Evolutionary conservation across 2,888 invertebrate genomes (phyloP).

Genomic region (Tinea trinotella): DNA sequence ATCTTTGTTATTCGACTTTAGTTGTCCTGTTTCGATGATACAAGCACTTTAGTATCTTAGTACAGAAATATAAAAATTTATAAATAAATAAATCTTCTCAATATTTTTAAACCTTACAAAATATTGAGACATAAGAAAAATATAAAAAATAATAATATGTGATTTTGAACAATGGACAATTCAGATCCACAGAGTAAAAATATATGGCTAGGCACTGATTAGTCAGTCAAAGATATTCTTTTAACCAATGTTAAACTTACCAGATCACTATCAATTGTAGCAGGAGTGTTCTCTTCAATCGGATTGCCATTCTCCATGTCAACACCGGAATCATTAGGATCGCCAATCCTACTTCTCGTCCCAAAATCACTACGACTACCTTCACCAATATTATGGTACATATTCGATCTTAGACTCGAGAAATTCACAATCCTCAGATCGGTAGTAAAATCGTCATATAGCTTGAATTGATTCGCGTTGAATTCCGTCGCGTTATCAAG

Average conservation of each 20-base stretch:
- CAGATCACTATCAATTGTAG: constrained; percentile 57
- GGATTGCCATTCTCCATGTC: constrained; percentile 65
- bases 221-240: too few species aligned
- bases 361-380: constrained; percentile 30
- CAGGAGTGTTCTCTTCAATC: constrained; percentile 35
- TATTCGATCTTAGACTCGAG: constrained; percentile 43
- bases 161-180: too few species aligned
- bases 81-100: too few species aligned
- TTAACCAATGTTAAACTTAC: constrained; percentile 41
- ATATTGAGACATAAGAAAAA: too few species aligned
- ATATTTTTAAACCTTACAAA: too few species aligned
- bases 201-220: too few species aligned
- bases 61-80: too few species aligned
- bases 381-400: constrained; percentile 28
- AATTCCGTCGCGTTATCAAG: constrained; percentile 64
- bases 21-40: too few species aligned
- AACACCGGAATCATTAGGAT: constrained; percentile 56
- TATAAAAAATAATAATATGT: too few species aligned
- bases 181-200: too few species aligned
- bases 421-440: constrained; percentile 51
- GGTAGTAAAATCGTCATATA: constrained; percentile 63
- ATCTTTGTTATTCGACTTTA: too few species aligned
- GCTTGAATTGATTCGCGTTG: constrained; percentile 64
- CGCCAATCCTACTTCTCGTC: constrained; percentile 27
- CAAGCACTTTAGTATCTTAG: too few species aligned